Percentiles rank a stretch among this genome's conserved stretches.
Conservation (phyloP, 2,113 vertebrate species). For the Mesembrinibis cayennensis region DNA sequence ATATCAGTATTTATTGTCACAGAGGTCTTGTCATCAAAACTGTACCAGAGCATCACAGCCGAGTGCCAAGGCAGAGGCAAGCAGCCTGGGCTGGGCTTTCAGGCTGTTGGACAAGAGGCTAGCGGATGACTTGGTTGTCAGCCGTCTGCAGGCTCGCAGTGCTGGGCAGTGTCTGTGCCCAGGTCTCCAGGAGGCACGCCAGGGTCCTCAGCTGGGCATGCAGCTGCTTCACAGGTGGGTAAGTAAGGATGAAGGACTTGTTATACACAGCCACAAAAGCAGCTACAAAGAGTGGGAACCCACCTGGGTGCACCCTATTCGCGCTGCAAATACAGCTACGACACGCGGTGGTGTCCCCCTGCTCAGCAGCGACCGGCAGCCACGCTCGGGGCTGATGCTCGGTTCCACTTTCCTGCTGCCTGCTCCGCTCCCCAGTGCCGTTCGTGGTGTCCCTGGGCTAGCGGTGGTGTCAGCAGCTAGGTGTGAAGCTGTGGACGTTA, state of each 20-base stretch:
- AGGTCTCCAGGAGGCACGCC: background rate
- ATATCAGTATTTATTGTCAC: background rate
- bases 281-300: background rate
- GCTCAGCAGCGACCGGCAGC: background rate
- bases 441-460: background rate
- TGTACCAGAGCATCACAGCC: background rate
- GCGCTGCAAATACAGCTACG: background rate
- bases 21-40: background rate
- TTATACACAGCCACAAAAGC: background rate
- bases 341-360: background rate
- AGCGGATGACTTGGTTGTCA: background rate
- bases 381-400: background rate
- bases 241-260: background rate
- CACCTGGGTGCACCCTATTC: background rate
- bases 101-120: background rate
- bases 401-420: fast-evolving
- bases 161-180: background rate
- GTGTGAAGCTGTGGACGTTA: background rate
- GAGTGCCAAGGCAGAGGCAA: background rate
- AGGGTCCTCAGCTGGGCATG: background rate
- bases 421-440: background rate
- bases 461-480: background rate
- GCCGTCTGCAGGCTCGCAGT: fast-evolving
- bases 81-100: background rate
- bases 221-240: background rate